Base-by-base conservation (phyloP, 2,888 invertebrate species). In the Calliphora vomitoria region DNA sequence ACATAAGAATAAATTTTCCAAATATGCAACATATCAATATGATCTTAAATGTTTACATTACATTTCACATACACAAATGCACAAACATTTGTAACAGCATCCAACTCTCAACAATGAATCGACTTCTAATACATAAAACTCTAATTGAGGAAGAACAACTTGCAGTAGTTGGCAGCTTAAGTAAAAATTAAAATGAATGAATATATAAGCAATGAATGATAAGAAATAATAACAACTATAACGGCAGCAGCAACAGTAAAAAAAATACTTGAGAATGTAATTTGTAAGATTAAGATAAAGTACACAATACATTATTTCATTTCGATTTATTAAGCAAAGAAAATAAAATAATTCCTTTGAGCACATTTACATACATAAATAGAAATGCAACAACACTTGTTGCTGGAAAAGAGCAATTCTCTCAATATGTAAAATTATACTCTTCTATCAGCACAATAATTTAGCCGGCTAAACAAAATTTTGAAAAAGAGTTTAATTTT, bases 221-320 rank as follows among this genome's bases (percentile, higher is more conserved):
- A 83, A 83, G 78, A 78, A 78, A 64, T 64, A 69, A 69, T n/a
- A 60, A 80, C 20, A 80, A 64, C 25, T 60, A 38, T 44, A 55
- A 38, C 47, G 41, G 20, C n/a, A 62, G 20, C 35, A 38, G 44
- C 11, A 64, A 60, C 3, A 72, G 41, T 4, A 74, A 66, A 62
- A 66, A 62, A 60, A 53, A 82, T 76, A 80, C 83, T 87, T 87
- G 71, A 84, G 81, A 87, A 84, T 81, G 84, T 60, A 84, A 84
- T 83, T 87, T 81, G 58, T 66, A 81, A 81, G 87, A 87, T 87
- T 84, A 72, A 76, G 87, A 87, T 84, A 87, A 87, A 81, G 81
- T 76, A 78, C 82, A 80, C 55, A 83, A 83, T 44, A 74, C 78
- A 62, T 55, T 72, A 50, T 68, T 75, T 35, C 62, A 75, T 69